A percentile compares a stretch with the other conserved stretches of the same genome.
These are phyloP conservation scores for Hybognathus amarus DNA, from an alignment of 2,797 vertebrate species.

Conservation along the genomic window DNA sequence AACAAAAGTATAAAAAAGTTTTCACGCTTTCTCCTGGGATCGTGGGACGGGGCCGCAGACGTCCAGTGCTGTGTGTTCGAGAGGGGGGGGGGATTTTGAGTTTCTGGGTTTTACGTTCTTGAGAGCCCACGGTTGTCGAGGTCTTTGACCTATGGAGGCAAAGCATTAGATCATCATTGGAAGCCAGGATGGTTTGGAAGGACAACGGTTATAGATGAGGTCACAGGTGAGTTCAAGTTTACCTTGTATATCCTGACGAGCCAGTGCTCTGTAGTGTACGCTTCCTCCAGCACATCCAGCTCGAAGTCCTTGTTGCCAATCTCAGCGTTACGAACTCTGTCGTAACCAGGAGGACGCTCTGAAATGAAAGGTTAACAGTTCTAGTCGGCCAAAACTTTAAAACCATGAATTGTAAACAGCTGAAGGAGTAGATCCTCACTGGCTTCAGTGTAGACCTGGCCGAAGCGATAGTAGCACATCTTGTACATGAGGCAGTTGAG, in stretches of 20 bases:
- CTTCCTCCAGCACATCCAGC: slow-evolving; percentile 96
- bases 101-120: slow-evolving; percentile 84
- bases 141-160: slow-evolving; percentile 87
- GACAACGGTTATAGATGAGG: neutral
- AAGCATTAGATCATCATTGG: slow-evolving; percentile 21
- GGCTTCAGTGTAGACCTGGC: slow-evolving; percentile 99
- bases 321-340: slow-evolving; percentile 95
- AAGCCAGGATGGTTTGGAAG: neutral
- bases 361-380: slow-evolving; percentile 32
- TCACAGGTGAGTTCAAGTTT: slow-evolving; percentile 42
- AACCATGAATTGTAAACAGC: neutral
- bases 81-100: slow-evolving; percentile 51
- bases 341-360: slow-evolving; percentile 97
- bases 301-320: slow-evolving; percentile 99
- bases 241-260: slow-evolving; percentile 99
- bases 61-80: slow-evolving; percentile 82
- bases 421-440: slow-evolving; percentile 81
- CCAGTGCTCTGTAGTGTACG: slow-evolving; percentile 99
- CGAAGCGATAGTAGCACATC: slow-evolving; percentile 99
- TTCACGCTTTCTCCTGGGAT: slow-evolving; percentile 73
- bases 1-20: slow-evolving; percentile 84
- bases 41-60: slow-evolving; percentile 76
- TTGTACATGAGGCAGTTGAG: slow-evolving; percentile 99
- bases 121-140: slow-evolving; percentile 96
- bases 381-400: neutral